Evolutionary conservation across 2,113 vertebrate species (phyloP).

Genomic region (Anguilla rostrata): DNA sequence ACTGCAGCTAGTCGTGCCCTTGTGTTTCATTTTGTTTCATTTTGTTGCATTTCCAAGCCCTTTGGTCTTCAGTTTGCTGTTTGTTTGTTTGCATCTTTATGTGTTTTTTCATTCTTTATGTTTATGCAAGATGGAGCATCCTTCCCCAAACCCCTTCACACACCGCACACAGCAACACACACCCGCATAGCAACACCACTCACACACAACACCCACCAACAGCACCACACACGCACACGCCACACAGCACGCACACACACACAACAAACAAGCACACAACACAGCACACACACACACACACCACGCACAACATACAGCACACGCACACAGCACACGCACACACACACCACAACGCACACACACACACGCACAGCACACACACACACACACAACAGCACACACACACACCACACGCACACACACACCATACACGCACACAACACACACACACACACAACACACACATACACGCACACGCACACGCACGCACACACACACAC

Average conservation of each 20-base stretch:
- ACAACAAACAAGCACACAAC: too few relatives aligned
- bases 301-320: too few relatives aligned
- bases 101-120: not conserved
- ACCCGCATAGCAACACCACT: too few relatives aligned
- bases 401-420: not conserved
- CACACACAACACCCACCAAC: not conserved
- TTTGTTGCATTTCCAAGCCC: slow-evolving; percentile 1
- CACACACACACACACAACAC: too few relatives aligned
- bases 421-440: too few relatives aligned
- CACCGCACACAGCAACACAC: not conserved
- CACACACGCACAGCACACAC: not conserved
- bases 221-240: not conserved
- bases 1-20: not conserved
- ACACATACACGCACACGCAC: not conserved
- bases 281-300: too few relatives aligned
- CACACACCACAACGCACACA: too few relatives aligned
- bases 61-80: not conserved
- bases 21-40: not conserved
- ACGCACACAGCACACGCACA: too few relatives aligned
- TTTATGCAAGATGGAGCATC: not conserved
- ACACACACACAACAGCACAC: not conserved
- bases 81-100: not conserved
- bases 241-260: too few relatives aligned
- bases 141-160: slow-evolving; percentile 3
- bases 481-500: too few relatives aligned